These are phyloP conservation scores for Epinotia demarniana DNA, from an alignment of 2,888 invertebrate species.

Conservation along the genomic window DNA sequence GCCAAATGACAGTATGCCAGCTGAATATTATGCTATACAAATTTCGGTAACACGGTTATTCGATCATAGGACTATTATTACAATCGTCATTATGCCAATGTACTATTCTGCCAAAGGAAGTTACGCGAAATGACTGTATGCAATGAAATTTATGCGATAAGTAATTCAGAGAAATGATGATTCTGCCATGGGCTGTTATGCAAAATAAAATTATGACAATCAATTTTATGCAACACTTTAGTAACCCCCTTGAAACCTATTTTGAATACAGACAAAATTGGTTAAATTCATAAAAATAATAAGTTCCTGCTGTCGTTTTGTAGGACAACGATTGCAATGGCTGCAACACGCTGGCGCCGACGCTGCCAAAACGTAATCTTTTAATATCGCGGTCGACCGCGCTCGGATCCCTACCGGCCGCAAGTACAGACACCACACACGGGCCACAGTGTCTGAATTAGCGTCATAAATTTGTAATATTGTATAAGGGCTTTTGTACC, in stretches of 20 bases:
- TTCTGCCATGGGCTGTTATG: no score
- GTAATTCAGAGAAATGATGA: no score
- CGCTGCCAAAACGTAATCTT: slow-evolving; percentile 37
- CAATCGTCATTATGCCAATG: no score
- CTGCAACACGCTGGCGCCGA: not conserved
- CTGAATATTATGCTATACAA: no score
- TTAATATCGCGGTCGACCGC: slow-evolving; percentile 42
- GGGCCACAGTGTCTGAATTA: not conserved
- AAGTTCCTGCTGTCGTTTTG: not conserved
- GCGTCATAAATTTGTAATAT: not conserved
- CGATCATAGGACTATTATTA: no score
- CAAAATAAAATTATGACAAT: no score
- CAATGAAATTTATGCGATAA: no score
- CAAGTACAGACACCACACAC: slow-evolving; percentile 8
- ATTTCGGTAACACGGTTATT: no score
- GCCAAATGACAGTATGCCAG: no score
- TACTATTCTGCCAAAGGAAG: no score
- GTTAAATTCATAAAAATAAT: not conserved
- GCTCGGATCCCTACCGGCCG: slow-evolving; percentile 4
- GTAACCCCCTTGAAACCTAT: not conserved
- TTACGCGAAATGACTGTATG: no score
- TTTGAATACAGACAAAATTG: not conserved
- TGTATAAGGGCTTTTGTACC: not conserved
- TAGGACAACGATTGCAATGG: not conserved
- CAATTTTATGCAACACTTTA: no score